Percentiles rank a stretch among this genome's conserved stretches.
Conservation (phyloP, 1,140 invertebrate genomes). For the Drosophila seguyi region DNA sequence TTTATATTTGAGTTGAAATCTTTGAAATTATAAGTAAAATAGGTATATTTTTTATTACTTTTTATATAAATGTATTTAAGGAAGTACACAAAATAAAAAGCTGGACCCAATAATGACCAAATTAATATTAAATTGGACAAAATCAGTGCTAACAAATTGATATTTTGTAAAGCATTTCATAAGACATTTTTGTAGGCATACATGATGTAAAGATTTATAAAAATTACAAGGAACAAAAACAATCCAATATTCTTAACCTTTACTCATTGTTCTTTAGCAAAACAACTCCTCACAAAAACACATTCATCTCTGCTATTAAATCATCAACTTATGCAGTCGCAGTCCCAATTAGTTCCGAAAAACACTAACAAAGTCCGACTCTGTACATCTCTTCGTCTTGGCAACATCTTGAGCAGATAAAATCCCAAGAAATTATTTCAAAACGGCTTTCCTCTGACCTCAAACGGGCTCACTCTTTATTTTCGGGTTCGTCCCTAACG, state of each 20-base stretch:
- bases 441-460: constrained; percentile 27
- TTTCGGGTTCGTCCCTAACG: constrained; percentile 31
- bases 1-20: not conserved
- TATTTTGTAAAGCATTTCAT: not conserved
- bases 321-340: not conserved
- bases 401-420: constrained; percentile 6
- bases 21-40: not conserved
- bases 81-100: not conserved
- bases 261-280: not conserved
- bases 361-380: not conserved
- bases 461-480: constrained; percentile 4
- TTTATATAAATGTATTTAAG: not conserved
- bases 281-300: not conserved
- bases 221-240: not conserved
- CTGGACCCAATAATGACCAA: too few relatives aligned
- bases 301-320: not conserved
- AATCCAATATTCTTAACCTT: too few relatives aligned
- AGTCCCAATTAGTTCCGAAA: not conserved
- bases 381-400: not conserved
- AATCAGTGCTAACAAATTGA: too few relatives aligned
- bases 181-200: not conserved
- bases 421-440: constrained; percentile 6
- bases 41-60: not conserved
- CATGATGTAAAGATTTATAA: too few relatives aligned
- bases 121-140: too few relatives aligned